Base-by-base conservation (phyloP, 2,888 invertebrate species). In the Epirrhoe tristata region DNA sequence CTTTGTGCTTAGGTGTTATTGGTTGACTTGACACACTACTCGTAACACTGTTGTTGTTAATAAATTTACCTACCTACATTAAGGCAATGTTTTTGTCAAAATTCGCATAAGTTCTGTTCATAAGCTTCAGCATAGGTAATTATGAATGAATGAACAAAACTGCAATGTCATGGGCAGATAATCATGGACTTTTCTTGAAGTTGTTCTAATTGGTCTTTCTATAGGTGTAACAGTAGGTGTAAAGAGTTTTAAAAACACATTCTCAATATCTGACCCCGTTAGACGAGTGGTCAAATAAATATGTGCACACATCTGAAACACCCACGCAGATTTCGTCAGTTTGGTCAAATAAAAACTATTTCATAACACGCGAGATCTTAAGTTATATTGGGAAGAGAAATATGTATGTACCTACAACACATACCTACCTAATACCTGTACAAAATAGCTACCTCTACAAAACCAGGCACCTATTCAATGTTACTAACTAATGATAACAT, bases 311-410 rank as follows among this genome's bases (percentile, higher is more conserved):
- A 48, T 53, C 31, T 10, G 36, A 61, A 53, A 62, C 57, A 36
- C 72, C 70, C 68, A 68, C 72, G 62, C 64, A 7, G 39, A 70
- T 70, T 72, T 70, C 70, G 58, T 65, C 66, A 72, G 63, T 58
- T 58, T 53, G 16, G 53, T 65, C 56, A 69, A 67, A 70, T 61
- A 66, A 60, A 60, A 67, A 60, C 56, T 62, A 67, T 66, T 58
- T 56, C 53, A 66, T 46, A 60, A 63, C 32, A 16, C 53, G 54
- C 51, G 51, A 66, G 70, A 64, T 65, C 34, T 58, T 34, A 16
- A 7, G 34, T 52, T 24, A 32, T 12, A 43, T 43, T 12, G 12
- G 10, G 12, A 43, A 12, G 39, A 43, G 39, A 12, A 43, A 43
- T 43, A 34, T 6, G 34, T 34, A 24, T 3, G 3, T 1, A 24